Conservation (phyloP, 2,888 invertebrate genomes). For the Biston betularia region DNA sequence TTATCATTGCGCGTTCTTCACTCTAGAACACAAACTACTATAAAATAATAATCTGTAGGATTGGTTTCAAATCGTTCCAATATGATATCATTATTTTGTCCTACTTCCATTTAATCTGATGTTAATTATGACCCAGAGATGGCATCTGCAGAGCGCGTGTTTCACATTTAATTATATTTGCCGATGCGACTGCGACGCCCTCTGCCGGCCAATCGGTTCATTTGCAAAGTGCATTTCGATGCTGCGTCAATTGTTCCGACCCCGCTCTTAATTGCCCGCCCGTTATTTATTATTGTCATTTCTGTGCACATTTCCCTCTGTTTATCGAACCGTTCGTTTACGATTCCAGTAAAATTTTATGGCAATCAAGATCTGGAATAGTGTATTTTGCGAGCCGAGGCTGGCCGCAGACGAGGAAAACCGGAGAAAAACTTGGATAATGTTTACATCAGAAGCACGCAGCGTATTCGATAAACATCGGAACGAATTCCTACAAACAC, state of each 20-base stretch:
- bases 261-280: constrained; percentile 78
- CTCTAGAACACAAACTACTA: too few species aligned
- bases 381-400: constrained; percentile 18
- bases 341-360: constrained; percentile 51
- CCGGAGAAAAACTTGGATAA: constrained; percentile 48
- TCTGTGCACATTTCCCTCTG: constrained; percentile 68
- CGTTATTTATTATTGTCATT: constrained; percentile 82
- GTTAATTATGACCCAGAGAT: constrained; percentile 48
- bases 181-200: constrained; percentile 52
- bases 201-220: constrained; percentile 70
- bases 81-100: constrained; percentile 20
- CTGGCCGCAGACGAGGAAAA: constrained; percentile 16
- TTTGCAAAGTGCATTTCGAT: constrained; percentile 86
- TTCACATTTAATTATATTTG: constrained; percentile 78
- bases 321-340: constrained; percentile 64
- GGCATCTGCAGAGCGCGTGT: constrained; percentile 66
- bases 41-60: too few species aligned
- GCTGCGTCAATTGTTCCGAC: constrained; percentile 77
- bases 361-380: constrained; percentile 42
- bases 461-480: constrained; percentile 80
- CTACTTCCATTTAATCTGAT: constrained; percentile 38
- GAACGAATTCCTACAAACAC: constrained; percentile 82
- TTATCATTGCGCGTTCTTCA: too few species aligned
- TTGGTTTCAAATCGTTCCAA: background rate
- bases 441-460: constrained; percentile 74